Evolutionary conservation across 2,888 invertebrate genomes (phyloP).

Genomic region (Imbricaverruca yamaguchii): DNA sequence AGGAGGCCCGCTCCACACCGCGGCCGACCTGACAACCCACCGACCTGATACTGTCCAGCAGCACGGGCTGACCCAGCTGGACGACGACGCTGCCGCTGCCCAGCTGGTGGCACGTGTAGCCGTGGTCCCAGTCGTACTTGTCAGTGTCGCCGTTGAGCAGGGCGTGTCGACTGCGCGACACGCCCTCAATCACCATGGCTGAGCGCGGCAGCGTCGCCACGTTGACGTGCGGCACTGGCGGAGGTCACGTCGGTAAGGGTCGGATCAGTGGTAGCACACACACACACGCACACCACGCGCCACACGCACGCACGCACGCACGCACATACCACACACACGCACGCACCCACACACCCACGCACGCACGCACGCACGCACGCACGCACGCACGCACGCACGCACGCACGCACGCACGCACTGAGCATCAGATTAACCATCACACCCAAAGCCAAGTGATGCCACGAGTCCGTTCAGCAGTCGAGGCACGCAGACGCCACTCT

Average conservation of each 20-base stretch:
- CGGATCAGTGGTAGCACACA: no score
- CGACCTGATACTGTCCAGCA: conserved; percentile 74
- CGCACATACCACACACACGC: not conserved
- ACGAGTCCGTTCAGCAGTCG: no score
- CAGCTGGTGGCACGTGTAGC: conserved; percentile 85
- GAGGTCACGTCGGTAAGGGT: conserved; percentile 33
- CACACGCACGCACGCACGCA: conserved; percentile 1
- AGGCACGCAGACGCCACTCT: no score
- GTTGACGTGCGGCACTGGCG: conserved; percentile 75
- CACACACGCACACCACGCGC: conserved; percentile 19
- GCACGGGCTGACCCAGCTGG: conserved; percentile 92
- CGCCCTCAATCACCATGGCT: conserved; percentile 94
- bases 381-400: not conserved
- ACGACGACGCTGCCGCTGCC: conserved; percentile 91
- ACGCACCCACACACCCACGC: conserved; percentile 9
- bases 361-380: not conserved
- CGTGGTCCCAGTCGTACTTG: conserved; percentile 97
- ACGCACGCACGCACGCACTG: conserved; percentile 1
- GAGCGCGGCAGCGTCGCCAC: conserved; percentile 84
- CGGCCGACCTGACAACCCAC: not conserved
- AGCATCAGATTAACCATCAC: no score
- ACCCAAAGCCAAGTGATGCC: no score
- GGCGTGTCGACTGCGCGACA: conserved; percentile 84
- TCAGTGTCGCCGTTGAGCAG: conserved; percentile 89
- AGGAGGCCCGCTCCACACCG: no score